Evolutionary conservation across 2,888 invertebrate species (phyloP).

Genomic region (Tillus elongatus): DNA sequence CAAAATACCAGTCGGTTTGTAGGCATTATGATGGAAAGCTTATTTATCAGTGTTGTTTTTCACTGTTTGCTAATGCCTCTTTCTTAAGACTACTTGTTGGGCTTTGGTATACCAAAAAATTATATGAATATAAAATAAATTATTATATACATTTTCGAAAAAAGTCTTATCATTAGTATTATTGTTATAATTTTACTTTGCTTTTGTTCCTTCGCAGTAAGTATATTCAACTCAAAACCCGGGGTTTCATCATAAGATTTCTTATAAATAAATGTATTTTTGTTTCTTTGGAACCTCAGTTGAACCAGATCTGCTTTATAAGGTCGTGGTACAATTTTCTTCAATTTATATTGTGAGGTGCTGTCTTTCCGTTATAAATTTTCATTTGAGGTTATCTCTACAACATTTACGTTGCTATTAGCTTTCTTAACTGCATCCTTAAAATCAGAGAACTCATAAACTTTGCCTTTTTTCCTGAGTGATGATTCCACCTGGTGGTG

Average conservation of each 20-base stretch:
- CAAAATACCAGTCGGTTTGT: conserved; percentile 2
- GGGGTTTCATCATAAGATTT: conserved; percentile 2
- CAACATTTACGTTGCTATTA: conserved; percentile 6
- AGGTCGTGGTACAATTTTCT: too few relatives aligned
- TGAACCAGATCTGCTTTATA: too few relatives aligned
- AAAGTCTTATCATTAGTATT: too few relatives aligned
- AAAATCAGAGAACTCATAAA: conserved; percentile 21
- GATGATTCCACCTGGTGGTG: conserved; percentile 28
- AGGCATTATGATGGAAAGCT: conserved; percentile 1
- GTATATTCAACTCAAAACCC: conserved; percentile 3
- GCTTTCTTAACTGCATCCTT: conserved; percentile 13
- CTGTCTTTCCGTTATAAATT: background rate
- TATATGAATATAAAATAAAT: background rate
- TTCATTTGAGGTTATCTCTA: conserved; percentile 2
- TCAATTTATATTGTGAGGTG: too few relatives aligned
- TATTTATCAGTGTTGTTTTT: background rate
- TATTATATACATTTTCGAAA: background rate
- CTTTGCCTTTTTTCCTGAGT: conserved; percentile 23
- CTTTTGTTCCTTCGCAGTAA: conserved; percentile 2
- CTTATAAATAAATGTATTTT: conserved; percentile 3
- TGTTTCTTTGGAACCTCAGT: too few relatives aligned
- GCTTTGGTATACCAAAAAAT: background rate
- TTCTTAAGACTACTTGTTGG: conserved; percentile 1
- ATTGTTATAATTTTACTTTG: background rate
- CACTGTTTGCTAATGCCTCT: conserved; percentile 2